Evolutionary conservation across 92 coral and sea anemone genomes (phyloP), one percentile per base, ranked within the genome.

Genomic region (Virgularia gustaviana): DNA sequence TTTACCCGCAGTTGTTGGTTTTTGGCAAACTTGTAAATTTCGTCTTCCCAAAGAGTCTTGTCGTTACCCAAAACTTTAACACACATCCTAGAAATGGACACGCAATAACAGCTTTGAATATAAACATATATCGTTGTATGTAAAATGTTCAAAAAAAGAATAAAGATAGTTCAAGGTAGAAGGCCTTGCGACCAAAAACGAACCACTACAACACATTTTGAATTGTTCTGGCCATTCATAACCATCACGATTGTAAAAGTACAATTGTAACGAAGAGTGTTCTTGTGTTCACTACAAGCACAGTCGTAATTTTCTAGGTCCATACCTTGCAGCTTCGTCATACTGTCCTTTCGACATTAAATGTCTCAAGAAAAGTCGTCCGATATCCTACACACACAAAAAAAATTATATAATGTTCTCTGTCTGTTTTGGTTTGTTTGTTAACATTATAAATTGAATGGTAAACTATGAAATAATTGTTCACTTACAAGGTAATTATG

Each of bases 31-130:
- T 94, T 94, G 79, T 94, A 94, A 27, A 89, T 95, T 54, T 89
- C 99, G 52, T 94, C 96, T 78, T 87, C 96, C 99, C 96, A 94
- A 37, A 94, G 89, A 81, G 88, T 94, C 75, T 87, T 94, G 74
- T 94, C 99, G 38, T 89, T 80, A 36, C 80, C 87, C 55, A 94
- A 82, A 15, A 94, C 90, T 73, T 94, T 89, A 7, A 87, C 90
- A 63, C 99, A 94, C 86, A 83, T 76, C 54, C 99, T 94, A 43
- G 13, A 57, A 29, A 13, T 30, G 55, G 15, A 13, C 68, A 18
- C 45, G 9, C 34, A 13, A 10, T 15, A n/a, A n/a, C n/a, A n/a
- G n/a, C n/a, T n/a, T n/a, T n/a, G n/a, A n/a, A n/a, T n/a, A n/a
- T n/a, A n/a, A n/a, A n/a, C n/a, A n/a, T n/a, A n/a, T n/a, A n/a